Base-by-base conservation (phyloP, 2,888 invertebrate genomes). In the Phortica okadai region DNA sequence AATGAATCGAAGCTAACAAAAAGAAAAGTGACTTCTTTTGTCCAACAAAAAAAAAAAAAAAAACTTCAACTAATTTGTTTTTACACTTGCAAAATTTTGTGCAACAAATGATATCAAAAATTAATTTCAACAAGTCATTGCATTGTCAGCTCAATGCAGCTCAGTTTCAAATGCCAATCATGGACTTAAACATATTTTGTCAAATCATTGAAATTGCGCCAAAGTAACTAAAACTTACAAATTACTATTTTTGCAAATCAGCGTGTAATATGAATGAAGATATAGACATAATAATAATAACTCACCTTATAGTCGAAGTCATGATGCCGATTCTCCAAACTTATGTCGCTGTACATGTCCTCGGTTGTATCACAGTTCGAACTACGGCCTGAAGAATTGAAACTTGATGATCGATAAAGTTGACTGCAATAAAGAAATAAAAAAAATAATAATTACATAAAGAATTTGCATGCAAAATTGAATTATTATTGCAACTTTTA, bases 321-420 rank as follows among this genome's bases (percentile, higher is more conserved):
- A 92, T 97, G 95, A 77, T 97, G 95, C 77, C 98, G 96, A 92
- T 98, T 98, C 91, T 98, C 98, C 83, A 97, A 93, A 83, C 97
- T 97, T 76, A 96, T 97, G 93, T 98, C 97, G 83, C 97, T 97
- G 93, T 97, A 97, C 95, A 97, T 96, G 92, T 98, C 98, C 94
- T 98, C 98, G 76, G 96, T 96, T 89, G 96, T 96, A 92, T 97
- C 97, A 92, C 97, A 97, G 90, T 95, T 96, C 84, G 97, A 97
- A 90, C 97, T 97, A 91, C 97, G 95, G 83, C 97, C 97, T 78
- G 97, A 97, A 87, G 97, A 97, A 93, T 97, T 97, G 93, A 97
- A 97, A 92, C 97, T 97, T 90, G 97, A 96, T 91, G 97, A 97
- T 91, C 97, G 95, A 93, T 97, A 97, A 89, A 97, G 94, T 93